Conservation (phyloP, 2,113 vertebrate species). For the Mus musculus region GRCm39 chr11:114676001-114676500, state of each 20-base stretch:
- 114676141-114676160: background rate
- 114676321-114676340: conserved; percentile 91
- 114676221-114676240: background rate
- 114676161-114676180: background rate
- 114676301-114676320: conserved; percentile 90
- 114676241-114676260: conserved; percentile 72
- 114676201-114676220: background rate
- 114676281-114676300: conserved; percentile 86
- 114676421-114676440: conserved; percentile 91
- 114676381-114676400: conserved; percentile 91
- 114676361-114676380: conserved; percentile 93
- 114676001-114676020: background rate
- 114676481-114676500: background rate
- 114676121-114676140: no score
- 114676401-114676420: conserved; percentile 92
- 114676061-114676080: background rate
- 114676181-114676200: background rate
- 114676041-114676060: background rate
- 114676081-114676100: background rate
- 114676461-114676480: background rate
- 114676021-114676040: background rate
- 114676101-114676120: accelerated
- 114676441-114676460: background rate
- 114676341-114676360: conserved; percentile 93
- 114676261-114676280: conserved; percentile 91